phyloP scores from a whole-genome alignment of 2,888 invertebrate species.

The Dryococelus australis region DNA sequence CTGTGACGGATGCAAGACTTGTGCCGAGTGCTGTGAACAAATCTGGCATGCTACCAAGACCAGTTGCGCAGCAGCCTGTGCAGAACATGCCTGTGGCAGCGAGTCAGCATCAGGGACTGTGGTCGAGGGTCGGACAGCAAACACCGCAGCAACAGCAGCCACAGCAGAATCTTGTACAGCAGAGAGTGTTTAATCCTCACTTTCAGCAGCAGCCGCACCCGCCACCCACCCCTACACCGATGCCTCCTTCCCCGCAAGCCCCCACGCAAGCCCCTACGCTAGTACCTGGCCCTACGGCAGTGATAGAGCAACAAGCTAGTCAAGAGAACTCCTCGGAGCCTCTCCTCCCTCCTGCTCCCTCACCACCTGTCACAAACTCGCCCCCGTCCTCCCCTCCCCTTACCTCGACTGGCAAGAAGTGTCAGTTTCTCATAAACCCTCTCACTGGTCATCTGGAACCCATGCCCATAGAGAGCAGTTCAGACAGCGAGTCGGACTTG shows the following conservation, averaged over 20 bases:
- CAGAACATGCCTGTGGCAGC: not conserved
- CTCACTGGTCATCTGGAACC: slow-evolving; percentile 85
- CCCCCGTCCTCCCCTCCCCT: slow-evolving; percentile 49
- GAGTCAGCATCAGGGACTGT: not conserved
- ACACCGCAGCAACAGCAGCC: slow-evolving; percentile 47
- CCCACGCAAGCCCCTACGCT: not conserved
- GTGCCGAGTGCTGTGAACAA: not conserved
- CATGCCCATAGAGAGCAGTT: slow-evolving; percentile 73
- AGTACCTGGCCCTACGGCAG: slow-evolving; percentile 16
- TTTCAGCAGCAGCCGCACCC: slow-evolving; percentile 4
- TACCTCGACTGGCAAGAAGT: slow-evolving; percentile 65
- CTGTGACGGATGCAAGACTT: not conserved
- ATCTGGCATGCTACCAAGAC: not conserved
- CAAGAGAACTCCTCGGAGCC: slow-evolving; percentile 25
- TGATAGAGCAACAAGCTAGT: slow-evolving; percentile 33
- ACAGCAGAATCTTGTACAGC: slow-evolving; percentile 49
- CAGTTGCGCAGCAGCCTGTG: not conserved
- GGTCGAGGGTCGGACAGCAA: slow-evolving; percentile 25
- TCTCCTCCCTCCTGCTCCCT: not conserved
- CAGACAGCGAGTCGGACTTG: slow-evolving; percentile 65
- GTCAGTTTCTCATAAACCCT: slow-evolving; percentile 89
- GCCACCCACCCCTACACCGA: slow-evolving; percentile 44
- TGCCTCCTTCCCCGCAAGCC: slow-evolving; percentile 17
- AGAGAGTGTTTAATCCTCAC: slow-evolving; percentile 30
- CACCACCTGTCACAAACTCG: slow-evolving; percentile 35